Evolutionary conservation across 2,888 invertebrate species (phyloP), one percentile per base, ranked within the genome.

Genomic region (Sminthurinus aureus): DNA sequence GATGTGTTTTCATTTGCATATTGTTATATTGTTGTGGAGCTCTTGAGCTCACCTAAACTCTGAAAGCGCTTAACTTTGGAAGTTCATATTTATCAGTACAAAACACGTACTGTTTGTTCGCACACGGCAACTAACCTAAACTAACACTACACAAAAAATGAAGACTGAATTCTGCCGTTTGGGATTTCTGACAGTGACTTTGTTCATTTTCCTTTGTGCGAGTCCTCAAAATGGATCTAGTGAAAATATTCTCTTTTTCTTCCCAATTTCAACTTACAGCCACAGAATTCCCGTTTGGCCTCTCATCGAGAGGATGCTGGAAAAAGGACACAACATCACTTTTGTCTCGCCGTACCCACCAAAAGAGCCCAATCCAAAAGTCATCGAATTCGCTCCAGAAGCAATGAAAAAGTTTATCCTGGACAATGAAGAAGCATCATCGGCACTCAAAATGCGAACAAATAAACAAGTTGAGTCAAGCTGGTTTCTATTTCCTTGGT

Each of bases 251-350:
- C 18, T 84, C 15, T 84, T 84, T 50, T 84, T 75, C 67, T 84
- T 84, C 52, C 75, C 74, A 9, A 76, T 84, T 50, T 87, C 84
- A 52, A 79, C 78, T 15, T 84, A 84, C 76, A 80, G 81, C 18
- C 84, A 84, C 74, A 52, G 84, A 18, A 84, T 82, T 20, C 58
- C 81, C 0, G 84, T 84, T 3, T 84, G 84, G 84, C 84, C 84
- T 0, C 73, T 84, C 3, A 84, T 83, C 13, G 78, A 81, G 64
- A 13, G 52, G 26, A 81, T 88, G 18, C 82, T 81, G 6, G 86
- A 85, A 0, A 66, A 79, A n/a, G 87, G 87, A 58, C 88, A 88
- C 79, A 82, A 86, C 69, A 84, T 88, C 0, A 88, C 88, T 9
- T 88, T 86, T 75, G 22, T 88, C 15, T 79, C 80, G 11, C 84